Evolutionary conservation across 1,140 invertebrate species (phyloP), one percentile per base, ranked within the genome.

Genomic region (Cyclina sinensis): DNA sequence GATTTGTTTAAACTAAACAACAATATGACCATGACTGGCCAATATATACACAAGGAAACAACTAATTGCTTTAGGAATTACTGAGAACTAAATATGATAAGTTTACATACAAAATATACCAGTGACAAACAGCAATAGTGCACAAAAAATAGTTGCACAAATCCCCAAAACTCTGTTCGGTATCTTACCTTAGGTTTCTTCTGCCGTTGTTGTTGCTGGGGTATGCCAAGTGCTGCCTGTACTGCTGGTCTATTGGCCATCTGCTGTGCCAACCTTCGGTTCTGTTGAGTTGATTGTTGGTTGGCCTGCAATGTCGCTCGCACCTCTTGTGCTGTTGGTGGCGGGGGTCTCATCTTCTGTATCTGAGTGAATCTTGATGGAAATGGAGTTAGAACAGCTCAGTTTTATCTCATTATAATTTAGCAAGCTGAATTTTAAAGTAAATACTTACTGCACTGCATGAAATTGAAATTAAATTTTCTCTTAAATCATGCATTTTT

Each of bases 171-270:
- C n/a, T n/a, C n/a, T n/a, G n/a, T n/a, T n/a, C n/a, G n/a, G n/a
- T n/a, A n/a, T n/a, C n/a, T 73, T 32, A 88, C 79, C 51, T 73
- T 39, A 82, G 48, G 81, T 43, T 46, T 18, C n/a, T 65, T 54
- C 21, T 46, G n/a, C 85, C 94, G 94, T 91, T 95, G 94, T 83
- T 18, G 73, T n/a, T n/a, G n/a, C 2, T 37, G 30, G 5, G 74
- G 74, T 46, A 79, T 74, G 32, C 86, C 86, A n/a, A 96, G 90
- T 62, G 96, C 96, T n/a, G 95, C 91, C 79, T 95, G 94, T 0
- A 96, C 95, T 32, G 95, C 93, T 12, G 96, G 96, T 85, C 96
- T 93, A 81, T 96, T 95, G 54, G 96, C 96, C 96, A 96, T 96
- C 91, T 96, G 96, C 85, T 95, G 95, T 5, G 96, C 96, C 18